Evolutionary conservation across 2,797 vertebrate genomes (phyloP), one percentile per base, ranked within the genome.

Genomic region (Pteronotus mesoamericanus): DNA sequence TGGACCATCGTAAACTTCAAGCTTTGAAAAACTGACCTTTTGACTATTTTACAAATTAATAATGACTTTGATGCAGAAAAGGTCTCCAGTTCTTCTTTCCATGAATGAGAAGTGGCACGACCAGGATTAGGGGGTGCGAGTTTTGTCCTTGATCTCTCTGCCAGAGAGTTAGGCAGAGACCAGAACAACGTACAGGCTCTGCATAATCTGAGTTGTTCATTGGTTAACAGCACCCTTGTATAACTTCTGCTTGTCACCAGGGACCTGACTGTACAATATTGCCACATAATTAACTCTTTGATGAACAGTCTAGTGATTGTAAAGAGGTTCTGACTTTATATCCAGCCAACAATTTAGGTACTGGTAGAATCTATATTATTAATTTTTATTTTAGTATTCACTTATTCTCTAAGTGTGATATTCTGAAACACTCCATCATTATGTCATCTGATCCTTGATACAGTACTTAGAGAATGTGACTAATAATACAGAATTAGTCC

Each of bases 311-410:
- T 91, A 34, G 15, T 92, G 85, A 84, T 82, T 57, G 86, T 69
- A 92, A 93, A 86, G 53, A 95, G 3, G 53, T 90, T 74, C 22
- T 8, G 6, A 71, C 18, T 55, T 91, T 72, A 85, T 5, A 61
- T 80, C 51, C 29, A 88, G 84, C 29, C 21, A 92, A 75, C 26
- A 74, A n/a, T 42, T 88, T 94, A 78, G 93, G 66, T 61, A 57
- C 57, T 94, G 48, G 26, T 42, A 93, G 61, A 64, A 92, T 80
- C 29, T 53, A 77, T 59, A 55, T 95, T 72, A 86, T 89, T 93
- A 74, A 78, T 78, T 90, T 95, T 79, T 94, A 94, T 94, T 77
- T 79, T 90, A 89, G 89, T 96, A 87, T 82, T 88, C 34, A 79
- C 4, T 26, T 94, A 72, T 61, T 79, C 11, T 93, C 1, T 88